Conservation (phyloP, 2,888 invertebrate species). For the Pyrrhia umbra region DNA sequence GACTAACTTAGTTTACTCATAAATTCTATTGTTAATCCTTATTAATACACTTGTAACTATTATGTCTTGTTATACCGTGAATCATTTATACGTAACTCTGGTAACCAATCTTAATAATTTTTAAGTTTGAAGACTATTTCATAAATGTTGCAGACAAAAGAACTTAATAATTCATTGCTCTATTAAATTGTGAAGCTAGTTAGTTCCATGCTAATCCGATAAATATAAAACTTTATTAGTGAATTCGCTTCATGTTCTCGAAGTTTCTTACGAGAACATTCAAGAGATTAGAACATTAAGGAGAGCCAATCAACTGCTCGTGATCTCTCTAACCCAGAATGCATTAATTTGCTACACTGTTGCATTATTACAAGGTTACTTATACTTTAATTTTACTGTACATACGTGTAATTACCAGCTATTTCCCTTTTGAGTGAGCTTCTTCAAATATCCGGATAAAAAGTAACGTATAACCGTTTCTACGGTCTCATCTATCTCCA, state of each 20-base stretch:
- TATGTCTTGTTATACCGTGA: slow-evolving; percentile 28
- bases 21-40: slow-evolving; percentile 38
- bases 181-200: slow-evolving; percentile 9
- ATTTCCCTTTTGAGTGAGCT: too few relatives aligned
- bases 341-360: slow-evolving; percentile 6
- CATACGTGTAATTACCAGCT: neutral
- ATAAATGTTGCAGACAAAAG: too few relatives aligned
- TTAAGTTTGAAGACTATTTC: too few relatives aligned
- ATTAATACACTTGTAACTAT: slow-evolving; percentile 29
- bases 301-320: slow-evolving; percentile 22
- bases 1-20: slow-evolving; percentile 51
- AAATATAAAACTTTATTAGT: slow-evolving; percentile 16
- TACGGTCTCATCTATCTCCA: too few relatives aligned
- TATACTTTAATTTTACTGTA: neutral
- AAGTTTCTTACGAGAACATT: slow-evolving; percentile 24
- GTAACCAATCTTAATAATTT: too few relatives aligned
- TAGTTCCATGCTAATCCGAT: slow-evolving; percentile 16
- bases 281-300: slow-evolving; percentile 28
- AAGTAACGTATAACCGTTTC: too few relatives aligned
- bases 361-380: neutral
- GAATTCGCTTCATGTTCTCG: slow-evolving; percentile 14
- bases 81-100: slow-evolving; percentile 20
- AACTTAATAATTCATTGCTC: slow-evolving; percentile 7
- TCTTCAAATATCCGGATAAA: too few relatives aligned
- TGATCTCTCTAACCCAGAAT: slow-evolving; percentile 8